Percentiles rank a stretch among this genome's conserved stretches.
phyloP scores from a whole-genome alignment of 2,888 invertebrate species.

The Caenorhabditis sp. region DNA sequence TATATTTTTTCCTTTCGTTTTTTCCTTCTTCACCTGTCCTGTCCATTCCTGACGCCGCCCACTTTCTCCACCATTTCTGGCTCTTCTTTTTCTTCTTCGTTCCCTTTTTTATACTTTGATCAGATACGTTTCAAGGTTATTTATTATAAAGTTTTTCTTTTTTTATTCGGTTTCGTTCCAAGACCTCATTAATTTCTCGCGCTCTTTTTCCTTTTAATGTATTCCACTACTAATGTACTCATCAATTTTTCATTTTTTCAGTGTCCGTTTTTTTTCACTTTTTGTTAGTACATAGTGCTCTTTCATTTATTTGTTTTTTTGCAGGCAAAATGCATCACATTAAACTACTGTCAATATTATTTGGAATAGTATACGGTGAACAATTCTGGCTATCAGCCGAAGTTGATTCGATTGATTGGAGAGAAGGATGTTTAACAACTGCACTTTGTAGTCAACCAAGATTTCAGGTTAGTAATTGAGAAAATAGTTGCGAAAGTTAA shows the following conservation, averaged over 20 bases:
- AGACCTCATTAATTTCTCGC: background rate
- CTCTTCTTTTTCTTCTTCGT: too few species aligned
- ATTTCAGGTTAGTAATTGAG: slow-evolving; percentile 44
- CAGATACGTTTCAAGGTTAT: background rate
- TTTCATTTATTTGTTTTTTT: background rate
- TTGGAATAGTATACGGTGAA: background rate
- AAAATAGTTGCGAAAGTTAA: background rate
- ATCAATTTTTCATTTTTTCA: background rate
- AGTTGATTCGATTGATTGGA: slow-evolving; percentile 59
- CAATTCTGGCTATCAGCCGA: slow-evolving; percentile 66
- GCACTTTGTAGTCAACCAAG: slow-evolving; percentile 61
- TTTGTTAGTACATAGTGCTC: background rate
- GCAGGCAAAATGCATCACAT: background rate
- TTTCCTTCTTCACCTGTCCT: too few species aligned
- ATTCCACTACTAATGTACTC: background rate
- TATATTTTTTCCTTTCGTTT: background rate
- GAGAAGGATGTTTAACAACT: slow-evolving; percentile 65
- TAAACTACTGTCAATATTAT: background rate
- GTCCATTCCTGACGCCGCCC: background rate
- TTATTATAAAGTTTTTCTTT: background rate
- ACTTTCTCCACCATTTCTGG: background rate
- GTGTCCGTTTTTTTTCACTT: background rate
- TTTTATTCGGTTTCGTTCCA: background rate
- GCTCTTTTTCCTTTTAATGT: background rate
- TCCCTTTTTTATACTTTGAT: background rate